Evolutionary conservation across 2,113 vertebrate genomes (phyloP).

Genomic region (Atractosteus spatula): DNA sequence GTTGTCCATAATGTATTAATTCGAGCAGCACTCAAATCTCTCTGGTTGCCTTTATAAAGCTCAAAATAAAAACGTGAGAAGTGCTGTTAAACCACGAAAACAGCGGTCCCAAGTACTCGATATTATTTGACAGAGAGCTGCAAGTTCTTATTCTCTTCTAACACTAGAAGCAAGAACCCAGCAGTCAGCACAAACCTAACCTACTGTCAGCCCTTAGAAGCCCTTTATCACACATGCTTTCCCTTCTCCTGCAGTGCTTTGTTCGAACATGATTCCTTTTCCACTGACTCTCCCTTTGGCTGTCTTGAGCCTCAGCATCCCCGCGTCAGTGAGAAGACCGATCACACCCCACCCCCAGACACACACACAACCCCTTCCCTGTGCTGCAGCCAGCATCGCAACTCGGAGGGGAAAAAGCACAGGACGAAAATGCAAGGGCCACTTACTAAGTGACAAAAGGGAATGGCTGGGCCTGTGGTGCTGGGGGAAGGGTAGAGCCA

Average conservation of each 20-base stretch:
- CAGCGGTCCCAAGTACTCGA: neutral
- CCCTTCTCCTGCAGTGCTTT: constrained; percentile 2
- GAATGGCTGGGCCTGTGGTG: constrained; percentile 38
- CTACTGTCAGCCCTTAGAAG: neutral
- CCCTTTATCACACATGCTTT: neutral
- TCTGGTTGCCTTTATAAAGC: too few relatives aligned
- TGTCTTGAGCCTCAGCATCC: constrained; percentile 4
- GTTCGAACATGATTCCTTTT: constrained; percentile 7
- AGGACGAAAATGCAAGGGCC: constrained; percentile 23
- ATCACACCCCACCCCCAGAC: neutral
- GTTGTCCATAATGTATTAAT: too few relatives aligned
- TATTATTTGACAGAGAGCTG: neutral
- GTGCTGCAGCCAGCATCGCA: constrained; percentile 6
- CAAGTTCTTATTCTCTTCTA: neutral
- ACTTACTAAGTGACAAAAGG: constrained; percentile 48
- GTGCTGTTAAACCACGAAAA: too few relatives aligned
- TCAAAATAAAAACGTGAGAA: too few relatives aligned
- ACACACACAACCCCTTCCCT: neutral
- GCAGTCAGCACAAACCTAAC: neutral
- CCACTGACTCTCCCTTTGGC: neutral
- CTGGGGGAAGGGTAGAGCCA: constrained; percentile 9
- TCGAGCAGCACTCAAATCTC: too few relatives aligned
- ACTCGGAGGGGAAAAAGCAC: neutral
- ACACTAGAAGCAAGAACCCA: neutral
- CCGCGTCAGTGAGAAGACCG: neutral